These are phyloP conservation scores for Poecilia picta DNA, from an alignment of 2,797 vertebrate species.

Conservation along the genomic window DNA sequence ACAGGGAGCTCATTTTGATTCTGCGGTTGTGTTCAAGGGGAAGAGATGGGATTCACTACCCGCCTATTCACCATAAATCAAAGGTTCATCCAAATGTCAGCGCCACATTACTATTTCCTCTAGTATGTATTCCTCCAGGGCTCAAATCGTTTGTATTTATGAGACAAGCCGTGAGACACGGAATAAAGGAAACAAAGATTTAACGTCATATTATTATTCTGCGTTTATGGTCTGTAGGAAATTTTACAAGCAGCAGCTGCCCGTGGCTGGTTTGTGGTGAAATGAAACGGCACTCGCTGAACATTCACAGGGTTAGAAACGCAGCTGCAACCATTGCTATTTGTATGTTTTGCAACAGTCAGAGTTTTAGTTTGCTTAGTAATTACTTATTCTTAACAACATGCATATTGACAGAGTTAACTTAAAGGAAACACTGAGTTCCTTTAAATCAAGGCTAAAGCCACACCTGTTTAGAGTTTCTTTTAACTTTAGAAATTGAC, in stretches of 20 bases:
- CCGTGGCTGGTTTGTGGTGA: not conserved
- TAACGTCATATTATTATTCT: not conserved
- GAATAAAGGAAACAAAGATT: not conserved
- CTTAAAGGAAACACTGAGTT: no score
- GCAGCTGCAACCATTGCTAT: not conserved
- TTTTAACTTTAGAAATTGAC: no score
- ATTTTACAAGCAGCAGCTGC: not conserved
- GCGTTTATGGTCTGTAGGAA: not conserved
- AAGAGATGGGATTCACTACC: constrained; percentile 10
- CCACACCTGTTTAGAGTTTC: no score
- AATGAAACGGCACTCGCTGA: not conserved
- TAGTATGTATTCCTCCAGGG: not conserved
- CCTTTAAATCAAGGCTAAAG: no score
- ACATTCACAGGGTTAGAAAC: not conserved
- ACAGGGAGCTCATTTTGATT: no score
- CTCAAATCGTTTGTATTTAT: constrained; percentile 21
- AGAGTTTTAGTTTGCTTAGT: not conserved
- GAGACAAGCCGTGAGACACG: not conserved
- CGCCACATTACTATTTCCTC: not conserved
- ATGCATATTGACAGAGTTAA: no score
- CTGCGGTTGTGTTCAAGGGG: not conserved
- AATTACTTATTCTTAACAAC: no score
- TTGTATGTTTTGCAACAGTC: not conserved
- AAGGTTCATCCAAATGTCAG: constrained; percentile 25
- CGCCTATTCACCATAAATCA: constrained; percentile 16